Percentiles rank a stretch among this genome's conserved stretches.
phyloP scores from a whole-genome alignment of 2,797 vertebrate species.

The Anas georgica region DNA sequence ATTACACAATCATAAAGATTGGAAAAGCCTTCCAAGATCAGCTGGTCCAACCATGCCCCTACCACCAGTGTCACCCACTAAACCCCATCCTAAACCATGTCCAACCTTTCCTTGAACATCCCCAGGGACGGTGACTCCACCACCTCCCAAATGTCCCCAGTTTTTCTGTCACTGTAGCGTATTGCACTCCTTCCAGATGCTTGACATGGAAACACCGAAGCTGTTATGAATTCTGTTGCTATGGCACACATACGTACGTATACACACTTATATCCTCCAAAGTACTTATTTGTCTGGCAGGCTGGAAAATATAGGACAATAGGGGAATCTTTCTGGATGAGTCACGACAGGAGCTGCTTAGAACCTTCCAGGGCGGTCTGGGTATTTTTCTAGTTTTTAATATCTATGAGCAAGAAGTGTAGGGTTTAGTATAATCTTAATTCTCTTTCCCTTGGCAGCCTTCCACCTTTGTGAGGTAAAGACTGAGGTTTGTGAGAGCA shows the following conservation, averaged over 20 bases:
- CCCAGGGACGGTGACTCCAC: too few species aligned
- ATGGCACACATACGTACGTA: background rate
- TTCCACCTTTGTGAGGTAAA: slow-evolving; percentile 50
- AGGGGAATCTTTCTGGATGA: slow-evolving; percentile 57
- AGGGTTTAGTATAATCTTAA: background rate
- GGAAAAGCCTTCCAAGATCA: too few species aligned
- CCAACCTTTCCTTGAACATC: too few species aligned
- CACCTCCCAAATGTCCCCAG: background rate
- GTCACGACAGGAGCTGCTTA: slow-evolving; percentile 33
- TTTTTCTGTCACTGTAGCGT: background rate
- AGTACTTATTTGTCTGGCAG: slow-evolving; percentile 17
- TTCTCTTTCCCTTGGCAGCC: slow-evolving; percentile 38
- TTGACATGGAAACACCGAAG: background rate
- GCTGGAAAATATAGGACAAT: slow-evolving; percentile 55
- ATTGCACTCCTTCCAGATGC: background rate
- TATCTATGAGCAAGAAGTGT: background rate
- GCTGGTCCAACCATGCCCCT: too few species aligned
- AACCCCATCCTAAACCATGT: too few species aligned
- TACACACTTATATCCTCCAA: background rate
- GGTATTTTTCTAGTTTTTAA: slow-evolving; percentile 4
- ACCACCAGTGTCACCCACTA: too few species aligned
- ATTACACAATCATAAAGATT: too few species aligned
- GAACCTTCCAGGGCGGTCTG: slow-evolving; percentile 24
- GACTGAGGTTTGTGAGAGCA: background rate
- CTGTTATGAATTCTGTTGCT: background rate